Base-by-base conservation (phyloP, 2,888 invertebrate species). In the Lathronympha strigana region DNA sequence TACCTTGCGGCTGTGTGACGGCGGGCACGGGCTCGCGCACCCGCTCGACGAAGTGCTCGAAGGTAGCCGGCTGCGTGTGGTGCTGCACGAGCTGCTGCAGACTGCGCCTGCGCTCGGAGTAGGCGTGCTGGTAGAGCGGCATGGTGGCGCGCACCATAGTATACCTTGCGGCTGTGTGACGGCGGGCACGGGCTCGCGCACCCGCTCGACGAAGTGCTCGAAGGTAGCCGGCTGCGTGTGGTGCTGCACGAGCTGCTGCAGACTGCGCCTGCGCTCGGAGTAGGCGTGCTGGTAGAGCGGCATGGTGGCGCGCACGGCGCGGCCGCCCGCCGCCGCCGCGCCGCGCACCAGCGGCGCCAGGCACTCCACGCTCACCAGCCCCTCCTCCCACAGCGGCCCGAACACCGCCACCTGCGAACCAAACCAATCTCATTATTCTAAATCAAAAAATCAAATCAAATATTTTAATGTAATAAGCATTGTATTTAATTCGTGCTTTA, bases 321-420 rank as follows among this genome's bases (percentile, higher is more conserved):
- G 94, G 73, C 98, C 98, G 61, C 98, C 99, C 81, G 97, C 96
- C 69, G 98, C 94, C 58, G 98, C 98, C 28, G 98, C 98, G 58
- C 97, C 95, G 51, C 89, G 88, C 54, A 99, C 97, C 63, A 99
- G 93, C 51, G 96, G 96, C 25, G 99, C 97, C 72, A 98, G 77
- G 75, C 93, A 91, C 13, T 86, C 76, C 71, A 92, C 90, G 71
- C 93, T 92, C 19, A 94, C 85, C 23, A 93, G 84, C 73, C 97
- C 96, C 86, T 99, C 99, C 85, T 98, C 97, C 89, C 97, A 98
- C 69, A 99, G 89, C 2, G 99, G 98, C 0, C 99, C 99, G 92
- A 99, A 99, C 86, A 95, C 96, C n/a, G 96, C 96, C 72, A 97
- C 95, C 95, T 95, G 78, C 13, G 76, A 11, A 58, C 45, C 11